These are phyloP conservation scores for Gobionotothen gibberifrons DNA, from an alignment of 2,797 vertebrate species.

Conservation along the genomic window DNA sequence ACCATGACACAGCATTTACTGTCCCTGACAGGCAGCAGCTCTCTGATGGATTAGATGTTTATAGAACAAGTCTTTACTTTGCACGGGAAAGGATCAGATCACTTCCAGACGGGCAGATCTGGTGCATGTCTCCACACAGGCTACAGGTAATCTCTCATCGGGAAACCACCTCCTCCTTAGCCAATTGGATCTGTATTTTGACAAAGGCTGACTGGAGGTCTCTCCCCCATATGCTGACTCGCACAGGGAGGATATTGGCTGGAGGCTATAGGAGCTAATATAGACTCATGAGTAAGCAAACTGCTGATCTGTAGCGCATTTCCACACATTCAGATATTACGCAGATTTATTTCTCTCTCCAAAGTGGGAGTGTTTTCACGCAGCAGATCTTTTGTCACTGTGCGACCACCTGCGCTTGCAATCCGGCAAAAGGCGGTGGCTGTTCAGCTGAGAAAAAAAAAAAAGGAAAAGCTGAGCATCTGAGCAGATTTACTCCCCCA, in stretches of 20 bases:
- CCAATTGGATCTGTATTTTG: slow-evolving; percentile 42
- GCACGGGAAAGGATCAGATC: slow-evolving; percentile 43
- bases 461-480: slow-evolving; percentile 29
- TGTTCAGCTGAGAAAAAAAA: slow-evolving; percentile 35
- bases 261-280: slow-evolving; percentile 33
- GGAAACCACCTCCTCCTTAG: slow-evolving; percentile 40
- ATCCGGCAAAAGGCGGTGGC: slow-evolving; percentile 73
- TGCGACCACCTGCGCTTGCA: slow-evolving; percentile 69
- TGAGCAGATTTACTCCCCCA: slow-evolving; percentile 31
- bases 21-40: background rate
- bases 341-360: slow-evolving; percentile 22
- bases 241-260: slow-evolving; percentile 19
- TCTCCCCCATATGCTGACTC: slow-evolving; percentile 40
- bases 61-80: slow-evolving; percentile 23
- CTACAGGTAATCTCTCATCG: slow-evolving; percentile 62
- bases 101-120: slow-evolving; percentile 51
- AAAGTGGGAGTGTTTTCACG: slow-evolving; percentile 52
- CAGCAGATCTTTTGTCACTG: slow-evolving; percentile 65
- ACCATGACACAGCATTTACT: background rate
- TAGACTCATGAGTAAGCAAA: slow-evolving; percentile 72
- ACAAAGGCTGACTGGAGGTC: slow-evolving; percentile 29
- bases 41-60: slow-evolving; percentile 6
- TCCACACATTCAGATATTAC: background rate
- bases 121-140: slow-evolving; percentile 34
- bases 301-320: slow-evolving; percentile 21